Evolutionary conservation across 1,140 invertebrate species (phyloP).

Genomic region (Orchestia grillus): DNA sequence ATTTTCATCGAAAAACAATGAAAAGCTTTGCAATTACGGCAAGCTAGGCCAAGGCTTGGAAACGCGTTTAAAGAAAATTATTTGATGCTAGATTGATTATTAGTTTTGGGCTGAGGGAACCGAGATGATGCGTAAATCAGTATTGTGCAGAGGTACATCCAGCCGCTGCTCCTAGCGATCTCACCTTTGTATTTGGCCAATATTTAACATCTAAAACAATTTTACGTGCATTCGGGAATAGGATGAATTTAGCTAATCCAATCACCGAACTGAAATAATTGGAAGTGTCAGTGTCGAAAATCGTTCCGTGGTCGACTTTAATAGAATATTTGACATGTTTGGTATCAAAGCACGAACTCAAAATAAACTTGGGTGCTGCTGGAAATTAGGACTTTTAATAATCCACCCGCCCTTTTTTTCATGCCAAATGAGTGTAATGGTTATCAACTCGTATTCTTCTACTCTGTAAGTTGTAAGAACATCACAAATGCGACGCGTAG

Average conservation of each 20-base stretch:
- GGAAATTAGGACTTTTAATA: background rate
- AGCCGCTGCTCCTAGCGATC: background rate
- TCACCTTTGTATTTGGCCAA: background rate
- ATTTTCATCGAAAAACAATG: background rate
- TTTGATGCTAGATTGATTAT: background rate
- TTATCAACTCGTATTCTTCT: background rate
- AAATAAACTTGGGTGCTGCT: background rate
- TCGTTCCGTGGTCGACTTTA: background rate
- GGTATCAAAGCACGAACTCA: background rate
- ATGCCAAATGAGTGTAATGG: background rate
- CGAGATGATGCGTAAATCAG: background rate
- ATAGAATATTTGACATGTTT: background rate
- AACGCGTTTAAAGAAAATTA: background rate
- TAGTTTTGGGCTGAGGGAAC: background rate
- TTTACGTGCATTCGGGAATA: background rate
- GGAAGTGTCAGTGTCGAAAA: background rate
- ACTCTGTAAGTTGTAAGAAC: background rate
- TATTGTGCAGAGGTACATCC: background rate
- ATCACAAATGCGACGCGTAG: background rate
- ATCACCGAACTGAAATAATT: background rate
- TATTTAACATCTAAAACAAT: background rate
- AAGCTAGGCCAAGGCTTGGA: background rate
- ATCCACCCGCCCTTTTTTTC: background rate
- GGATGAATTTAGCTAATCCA: background rate
- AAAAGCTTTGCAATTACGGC: background rate